phyloP scores from a whole-genome alignment of 2,888 invertebrate species.

The Meloe dianella region DNA sequence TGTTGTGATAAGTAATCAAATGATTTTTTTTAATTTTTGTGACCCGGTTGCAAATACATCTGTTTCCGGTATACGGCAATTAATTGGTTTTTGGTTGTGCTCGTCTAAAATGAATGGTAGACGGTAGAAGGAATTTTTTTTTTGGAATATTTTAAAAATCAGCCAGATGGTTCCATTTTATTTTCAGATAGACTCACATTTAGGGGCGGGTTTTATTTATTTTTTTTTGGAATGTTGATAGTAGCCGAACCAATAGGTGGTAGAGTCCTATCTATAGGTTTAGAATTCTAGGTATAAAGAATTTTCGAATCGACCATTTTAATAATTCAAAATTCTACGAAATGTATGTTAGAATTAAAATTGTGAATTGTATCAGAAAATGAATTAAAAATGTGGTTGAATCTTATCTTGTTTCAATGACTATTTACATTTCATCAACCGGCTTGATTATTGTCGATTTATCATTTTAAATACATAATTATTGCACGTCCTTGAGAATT shows the following conservation, averaged over 20 bases:
- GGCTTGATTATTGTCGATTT: not conserved
- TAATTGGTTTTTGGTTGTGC: not conserved
- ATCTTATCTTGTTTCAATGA: not conserved
- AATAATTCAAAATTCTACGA: not conserved
- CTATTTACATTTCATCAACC: not conserved
- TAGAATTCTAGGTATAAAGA: not conserved
- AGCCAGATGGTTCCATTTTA: constrained; percentile 5
- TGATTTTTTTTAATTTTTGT: not conserved
- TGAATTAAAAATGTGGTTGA: too few species aligned
- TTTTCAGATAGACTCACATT: not conserved
- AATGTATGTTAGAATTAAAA: not conserved
- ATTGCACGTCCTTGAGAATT: not conserved
- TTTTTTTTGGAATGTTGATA: not conserved
- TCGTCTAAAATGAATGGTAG: not conserved
- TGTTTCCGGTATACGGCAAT: not conserved
- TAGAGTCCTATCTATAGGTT: not conserved
- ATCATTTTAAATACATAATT: not conserved
- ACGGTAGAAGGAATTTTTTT: not conserved
- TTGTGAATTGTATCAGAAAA: not conserved
- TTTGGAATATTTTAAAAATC: not conserved
- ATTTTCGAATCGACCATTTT: constrained; percentile 7
- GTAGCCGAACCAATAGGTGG: not conserved
- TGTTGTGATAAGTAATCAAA: not conserved
- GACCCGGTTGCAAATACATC: not conserved
- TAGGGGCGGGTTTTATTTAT: not conserved